A percentile compares a stretch with the other conserved stretches of the same genome.
phyloP scores from a whole-genome alignment of 2,797 vertebrate species.

The Synaphobranchus kaupii region DNA sequence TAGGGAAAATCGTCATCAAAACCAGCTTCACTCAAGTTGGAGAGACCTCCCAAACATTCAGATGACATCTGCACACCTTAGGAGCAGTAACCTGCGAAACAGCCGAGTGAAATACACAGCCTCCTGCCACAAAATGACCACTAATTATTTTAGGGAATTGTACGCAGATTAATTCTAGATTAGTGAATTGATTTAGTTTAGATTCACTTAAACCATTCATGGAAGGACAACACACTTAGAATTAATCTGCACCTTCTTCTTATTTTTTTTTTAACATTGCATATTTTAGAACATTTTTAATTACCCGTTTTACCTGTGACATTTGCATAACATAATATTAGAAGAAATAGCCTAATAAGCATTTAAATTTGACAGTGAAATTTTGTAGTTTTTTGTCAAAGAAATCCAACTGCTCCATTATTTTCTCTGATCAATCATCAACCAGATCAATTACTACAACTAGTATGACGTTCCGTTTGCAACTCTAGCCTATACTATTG shows the following conservation, averaged over 20 bases:
- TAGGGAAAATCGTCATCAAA: not conserved
- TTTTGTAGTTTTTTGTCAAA: not conserved
- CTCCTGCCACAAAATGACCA: not conserved
- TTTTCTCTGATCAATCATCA: not conserved
- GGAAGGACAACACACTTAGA: not conserved
- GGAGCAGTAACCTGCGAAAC: not conserved
- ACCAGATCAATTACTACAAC: not conserved
- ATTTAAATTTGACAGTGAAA: not conserved
- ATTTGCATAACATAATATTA: not conserved
- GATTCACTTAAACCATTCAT: not conserved
- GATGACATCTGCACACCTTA: not conserved
- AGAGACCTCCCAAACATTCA: not conserved
- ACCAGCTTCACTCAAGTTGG: too few relatives aligned
- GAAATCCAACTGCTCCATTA: not conserved
- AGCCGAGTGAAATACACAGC: not conserved
- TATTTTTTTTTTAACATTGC: not conserved
- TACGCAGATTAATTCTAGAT: too few relatives aligned
- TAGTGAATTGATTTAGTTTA: too few relatives aligned
- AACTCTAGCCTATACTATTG: not conserved
- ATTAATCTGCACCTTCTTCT: not conserved
- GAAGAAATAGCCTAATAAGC: not conserved
- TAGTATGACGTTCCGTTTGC: not conserved
- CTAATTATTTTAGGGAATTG: too few relatives aligned
- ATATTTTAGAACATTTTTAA: constrained; percentile 9
- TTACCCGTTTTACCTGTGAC: not conserved